Conservation (phyloP, 1,140 invertebrate species). For the Brachionus sp. region DNA sequence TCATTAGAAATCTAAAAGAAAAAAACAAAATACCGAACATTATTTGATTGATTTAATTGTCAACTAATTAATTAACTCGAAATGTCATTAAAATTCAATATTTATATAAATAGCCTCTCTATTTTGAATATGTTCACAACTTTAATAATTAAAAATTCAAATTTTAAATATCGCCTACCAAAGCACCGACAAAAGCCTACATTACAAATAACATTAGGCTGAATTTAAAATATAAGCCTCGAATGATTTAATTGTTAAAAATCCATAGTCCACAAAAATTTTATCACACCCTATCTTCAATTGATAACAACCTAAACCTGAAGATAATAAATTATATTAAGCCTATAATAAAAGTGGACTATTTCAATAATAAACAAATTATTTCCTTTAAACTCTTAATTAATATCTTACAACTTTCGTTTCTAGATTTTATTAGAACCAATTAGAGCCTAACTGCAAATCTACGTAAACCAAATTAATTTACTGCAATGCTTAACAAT, state of each 20-base stretch:
- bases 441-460: slow-evolving; percentile 36
- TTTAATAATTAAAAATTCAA: slow-evolving; percentile 24
- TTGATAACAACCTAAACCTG: slow-evolving; percentile 30
- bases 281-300: background rate
- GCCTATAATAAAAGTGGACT: slow-evolving; percentile 22
- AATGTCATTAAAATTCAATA: slow-evolving; percentile 42
- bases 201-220: background rate
- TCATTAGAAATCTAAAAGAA: background rate
- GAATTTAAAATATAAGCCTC: background rate
- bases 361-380: slow-evolving; percentile 42
- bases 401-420: background rate
- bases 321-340: background rate
- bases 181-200: background rate
- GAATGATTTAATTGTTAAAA: background rate
- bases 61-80: slow-evolving; percentile 24
- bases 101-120: slow-evolving; percentile 12
- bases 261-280: background rate
- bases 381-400: slow-evolving; percentile 28
- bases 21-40: slow-evolving; percentile 11
- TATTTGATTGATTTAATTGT: slow-evolving; percentile 44
- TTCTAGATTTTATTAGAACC: slow-evolving; percentile 31
- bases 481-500: background rate
- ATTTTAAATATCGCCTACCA: background rate
- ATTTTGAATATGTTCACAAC: background rate
- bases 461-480: background rate